phyloP scores from a whole-genome alignment of 2,113 vertebrate genomes.

The Antidorcas marsupialis region DNA sequence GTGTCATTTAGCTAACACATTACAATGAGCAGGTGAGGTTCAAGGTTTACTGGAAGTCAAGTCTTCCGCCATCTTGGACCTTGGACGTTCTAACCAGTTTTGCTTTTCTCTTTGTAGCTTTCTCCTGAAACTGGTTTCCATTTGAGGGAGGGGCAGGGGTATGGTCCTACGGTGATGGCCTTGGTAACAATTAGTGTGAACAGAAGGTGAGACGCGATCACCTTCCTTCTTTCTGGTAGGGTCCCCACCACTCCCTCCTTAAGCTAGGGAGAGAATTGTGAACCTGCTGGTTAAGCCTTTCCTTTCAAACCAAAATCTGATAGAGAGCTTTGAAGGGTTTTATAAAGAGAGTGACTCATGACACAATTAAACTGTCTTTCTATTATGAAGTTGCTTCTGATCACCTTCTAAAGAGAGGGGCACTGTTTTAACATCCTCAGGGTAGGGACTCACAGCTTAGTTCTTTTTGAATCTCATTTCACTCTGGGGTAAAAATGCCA shows the following conservation, averaged over 20 bases:
- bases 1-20: background rate
- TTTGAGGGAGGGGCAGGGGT: background rate
- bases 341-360: fast-evolving
- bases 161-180: background rate
- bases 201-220: fast-evolving
- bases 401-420: background rate
- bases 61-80: background rate
- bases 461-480: fast-evolving
- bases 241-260: fast-evolving
- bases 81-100: background rate
- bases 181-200: background rate
- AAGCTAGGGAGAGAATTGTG: fast-evolving
- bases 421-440: fast-evolving
- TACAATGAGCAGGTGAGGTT: background rate
- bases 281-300: background rate
- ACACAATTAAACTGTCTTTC: fast-evolving
- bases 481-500: background rate
- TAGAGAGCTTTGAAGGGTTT: fast-evolving
- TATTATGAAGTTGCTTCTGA: fast-evolving
- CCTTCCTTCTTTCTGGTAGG: background rate
- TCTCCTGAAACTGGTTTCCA: background rate
- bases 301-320: background rate
- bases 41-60: background rate
- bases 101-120: background rate
- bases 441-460: background rate